Percentiles rank a stretch among this genome's conserved stretches.
phyloP scores from a whole-genome alignment of 2,888 invertebrate genomes.

The Abscondita cerata region DNA sequence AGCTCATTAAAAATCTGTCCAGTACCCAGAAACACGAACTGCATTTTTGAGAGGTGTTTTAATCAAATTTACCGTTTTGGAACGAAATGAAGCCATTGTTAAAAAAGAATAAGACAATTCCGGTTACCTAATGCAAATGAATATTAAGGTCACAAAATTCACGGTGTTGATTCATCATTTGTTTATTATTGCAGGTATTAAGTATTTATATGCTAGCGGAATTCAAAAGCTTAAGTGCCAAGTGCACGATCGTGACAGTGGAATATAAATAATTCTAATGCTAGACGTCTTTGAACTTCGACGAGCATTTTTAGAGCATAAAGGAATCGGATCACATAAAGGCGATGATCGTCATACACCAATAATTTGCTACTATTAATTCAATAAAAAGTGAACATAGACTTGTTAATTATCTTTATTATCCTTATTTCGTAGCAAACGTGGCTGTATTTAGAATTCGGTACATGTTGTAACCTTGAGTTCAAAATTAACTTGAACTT shows the following conservation, averaged over 20 bases:
- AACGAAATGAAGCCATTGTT: too few species aligned
- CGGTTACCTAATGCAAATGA: not conserved
- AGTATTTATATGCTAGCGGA: constrained; percentile 10
- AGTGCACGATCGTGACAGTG: constrained; percentile 27
- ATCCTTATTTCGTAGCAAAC: too few species aligned
- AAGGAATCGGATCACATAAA: constrained; percentile 16
- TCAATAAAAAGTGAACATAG: constrained; percentile 9
- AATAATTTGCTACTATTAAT: constrained; percentile 11
- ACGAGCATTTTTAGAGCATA: constrained; percentile 26
- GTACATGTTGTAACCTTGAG: constrained; percentile 41
- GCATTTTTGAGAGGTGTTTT: too few species aligned
- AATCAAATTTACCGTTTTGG: too few species aligned
- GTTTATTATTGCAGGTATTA: not conserved
- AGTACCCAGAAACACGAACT: too few species aligned
- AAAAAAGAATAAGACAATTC: too few species aligned
- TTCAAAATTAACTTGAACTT: constrained; percentile 52
- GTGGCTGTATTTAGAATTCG: too few species aligned
- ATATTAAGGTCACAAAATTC: not conserved
- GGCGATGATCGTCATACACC: constrained; percentile 18
- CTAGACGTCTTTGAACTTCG: constrained; percentile 23
- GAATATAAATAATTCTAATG: constrained; percentile 11
- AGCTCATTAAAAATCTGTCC: too few species aligned
- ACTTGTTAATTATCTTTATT: too few species aligned
- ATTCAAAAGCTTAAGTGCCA: constrained; percentile 19
- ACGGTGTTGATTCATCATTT: not conserved